These are phyloP conservation scores for Ectobius pallidus DNA, from an alignment of 2,888 invertebrate genomes.

Conservation along the genomic window DNA sequence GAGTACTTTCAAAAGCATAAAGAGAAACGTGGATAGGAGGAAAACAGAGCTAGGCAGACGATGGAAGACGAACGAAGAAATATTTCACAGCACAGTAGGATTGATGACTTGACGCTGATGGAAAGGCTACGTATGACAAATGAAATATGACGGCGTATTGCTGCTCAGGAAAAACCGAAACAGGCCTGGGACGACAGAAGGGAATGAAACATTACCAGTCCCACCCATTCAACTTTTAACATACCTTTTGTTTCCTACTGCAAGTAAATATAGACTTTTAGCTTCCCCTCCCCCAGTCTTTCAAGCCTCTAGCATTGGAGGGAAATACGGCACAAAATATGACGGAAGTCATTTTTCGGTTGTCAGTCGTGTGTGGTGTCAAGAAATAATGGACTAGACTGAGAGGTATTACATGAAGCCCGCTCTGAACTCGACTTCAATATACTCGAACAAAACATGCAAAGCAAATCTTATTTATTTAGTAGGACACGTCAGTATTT, in stretches of 20 bases:
- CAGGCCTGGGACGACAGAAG: slow-evolving; percentile 19
- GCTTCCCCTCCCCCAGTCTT: neutral
- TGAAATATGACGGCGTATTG: slow-evolving; percentile 39
- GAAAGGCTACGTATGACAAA: slow-evolving; percentile 38
- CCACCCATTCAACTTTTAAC: slow-evolving; percentile 18
- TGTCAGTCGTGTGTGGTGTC: slow-evolving; percentile 30
- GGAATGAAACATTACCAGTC: slow-evolving; percentile 20
- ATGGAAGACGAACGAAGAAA: slow-evolving; percentile 19
- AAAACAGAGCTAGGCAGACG: neutral
- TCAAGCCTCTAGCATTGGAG: neutral
- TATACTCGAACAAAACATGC: too few relatives aligned
- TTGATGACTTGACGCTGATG: slow-evolving; percentile 43
- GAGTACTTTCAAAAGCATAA: neutral
- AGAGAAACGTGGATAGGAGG: neutral
- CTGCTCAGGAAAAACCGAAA: slow-evolving; percentile 2
- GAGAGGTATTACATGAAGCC: neutral
- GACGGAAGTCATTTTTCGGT: slow-evolving; percentile 36
- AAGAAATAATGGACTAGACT: neutral
- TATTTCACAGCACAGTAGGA: slow-evolving; percentile 36
- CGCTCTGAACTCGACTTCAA: neutral
- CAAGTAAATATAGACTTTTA: slow-evolving; percentile 25
- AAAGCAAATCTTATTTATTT: too few relatives aligned
- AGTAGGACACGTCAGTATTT: too few relatives aligned
- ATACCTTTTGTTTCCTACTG: slow-evolving; percentile 27
- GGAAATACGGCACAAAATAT: slow-evolving; percentile 25